A percentile compares a stretch with the other conserved stretches of the same genome.
These are phyloP conservation scores for Hartigia nigra DNA, from an alignment of 2,888 invertebrate genomes.

Conservation along the genomic window DNA sequence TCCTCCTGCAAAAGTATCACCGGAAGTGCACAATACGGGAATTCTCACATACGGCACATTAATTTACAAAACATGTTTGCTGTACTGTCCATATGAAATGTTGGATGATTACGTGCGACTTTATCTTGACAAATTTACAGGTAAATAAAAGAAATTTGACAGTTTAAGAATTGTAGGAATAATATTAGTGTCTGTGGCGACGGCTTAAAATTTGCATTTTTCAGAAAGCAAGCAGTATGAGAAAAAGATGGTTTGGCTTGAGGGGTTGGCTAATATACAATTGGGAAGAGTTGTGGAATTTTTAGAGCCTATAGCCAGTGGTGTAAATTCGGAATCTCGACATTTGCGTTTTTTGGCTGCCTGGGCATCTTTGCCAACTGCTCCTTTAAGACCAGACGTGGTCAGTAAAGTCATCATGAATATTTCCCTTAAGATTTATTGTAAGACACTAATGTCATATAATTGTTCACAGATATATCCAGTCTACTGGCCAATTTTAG, in stretches of 20 bases:
- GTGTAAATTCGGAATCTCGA: slow-evolving; percentile 60
- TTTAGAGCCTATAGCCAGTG: slow-evolving; percentile 64
- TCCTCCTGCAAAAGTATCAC: slow-evolving; percentile 58
- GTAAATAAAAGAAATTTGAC: slow-evolving; percentile 61
- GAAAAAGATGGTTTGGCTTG: slow-evolving; percentile 78
- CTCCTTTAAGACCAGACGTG: slow-evolving; percentile 68
- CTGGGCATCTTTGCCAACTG: slow-evolving; percentile 71
- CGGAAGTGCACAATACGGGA: slow-evolving; percentile 75
- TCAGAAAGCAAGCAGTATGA: slow-evolving; percentile 75
- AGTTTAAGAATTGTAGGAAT: neutral
- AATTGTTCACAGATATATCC: slow-evolving; percentile 67
- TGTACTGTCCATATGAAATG: slow-evolving; percentile 71
- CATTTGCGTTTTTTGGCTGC: slow-evolving; percentile 78
- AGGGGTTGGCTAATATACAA: slow-evolving; percentile 77
- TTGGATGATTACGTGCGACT: slow-evolving; percentile 78
- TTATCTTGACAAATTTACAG: slow-evolving; percentile 78
- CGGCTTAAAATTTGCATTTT: slow-evolving; percentile 19
- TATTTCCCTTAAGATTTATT: neutral
- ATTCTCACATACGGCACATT: slow-evolving; percentile 78
- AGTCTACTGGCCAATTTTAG: slow-evolving; percentile 77
- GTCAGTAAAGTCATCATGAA: slow-evolving; percentile 48
- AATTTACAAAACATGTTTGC: slow-evolving; percentile 72
- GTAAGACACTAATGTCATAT: neutral
- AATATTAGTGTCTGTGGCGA: slow-evolving; percentile 3
- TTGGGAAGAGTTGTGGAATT: slow-evolving; percentile 68